These are phyloP conservation scores for Argya squamiceps DNA, from an alignment of 2,797 vertebrate genomes.

Conservation along the genomic window DNA sequence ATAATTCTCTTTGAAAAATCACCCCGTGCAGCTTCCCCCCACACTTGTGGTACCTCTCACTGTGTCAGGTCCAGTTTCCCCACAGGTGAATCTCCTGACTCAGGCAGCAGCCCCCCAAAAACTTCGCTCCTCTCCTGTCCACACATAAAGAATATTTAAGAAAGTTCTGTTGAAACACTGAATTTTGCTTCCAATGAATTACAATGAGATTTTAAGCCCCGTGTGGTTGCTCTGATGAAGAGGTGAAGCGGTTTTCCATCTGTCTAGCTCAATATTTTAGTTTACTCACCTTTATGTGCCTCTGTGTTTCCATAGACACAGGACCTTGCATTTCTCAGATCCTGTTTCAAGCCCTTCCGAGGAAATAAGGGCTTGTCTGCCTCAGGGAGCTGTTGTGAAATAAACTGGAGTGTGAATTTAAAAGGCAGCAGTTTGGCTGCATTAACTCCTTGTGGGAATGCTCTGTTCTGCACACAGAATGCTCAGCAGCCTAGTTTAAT, in stretches of 20 bases:
- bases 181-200: not conserved
- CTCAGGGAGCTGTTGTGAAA: slow-evolving; percentile 43
- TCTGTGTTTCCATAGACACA: not conserved
- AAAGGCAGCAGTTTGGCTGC: not conserved
- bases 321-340: slow-evolving; percentile 20
- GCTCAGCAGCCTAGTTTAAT: not conserved
- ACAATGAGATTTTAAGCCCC: not conserved
- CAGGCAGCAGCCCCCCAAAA: not conserved
- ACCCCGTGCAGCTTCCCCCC: not conserved
- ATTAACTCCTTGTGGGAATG: not conserved
- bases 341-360: slow-evolving; percentile 44
- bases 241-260: not conserved
- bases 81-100: not conserved
- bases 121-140: not conserved
- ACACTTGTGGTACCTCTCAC: not conserved
- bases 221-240: not conserved
- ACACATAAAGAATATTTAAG: not conserved
- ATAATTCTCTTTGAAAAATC: not conserved
- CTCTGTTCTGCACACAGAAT: not conserved
- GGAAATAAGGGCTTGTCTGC: slow-evolving; percentile 41
- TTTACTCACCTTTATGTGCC: slow-evolving; percentile 1
- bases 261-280: not conserved
- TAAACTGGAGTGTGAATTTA: not conserved
- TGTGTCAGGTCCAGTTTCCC: not conserved
- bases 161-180: rapidly evolving